Evolutionary conservation across 2,888 invertebrate species (phyloP), one percentile per base, ranked within the genome.

Genomic region (Aspidapion aeneum): DNA sequence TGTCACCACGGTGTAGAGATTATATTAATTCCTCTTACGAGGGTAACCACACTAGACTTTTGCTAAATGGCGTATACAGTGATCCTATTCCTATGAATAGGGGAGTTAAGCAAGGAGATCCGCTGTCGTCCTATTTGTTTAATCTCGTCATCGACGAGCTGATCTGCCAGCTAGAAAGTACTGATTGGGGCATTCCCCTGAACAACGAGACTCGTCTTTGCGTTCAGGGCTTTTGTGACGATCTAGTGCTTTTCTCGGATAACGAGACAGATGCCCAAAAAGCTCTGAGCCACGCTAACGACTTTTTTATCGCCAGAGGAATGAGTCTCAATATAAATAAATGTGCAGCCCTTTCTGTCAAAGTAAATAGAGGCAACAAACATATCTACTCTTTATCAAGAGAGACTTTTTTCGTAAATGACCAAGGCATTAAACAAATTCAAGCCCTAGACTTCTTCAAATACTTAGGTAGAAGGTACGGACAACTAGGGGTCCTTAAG

Each of bases 101-200:
- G n/a, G 67, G 67, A 9, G 67, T 67, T 7, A 65, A 65, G 21
- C 67, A 67, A 21, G 67, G 67, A 0, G 63, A 67, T 55, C 67
- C 67, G 1, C 22, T 65, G 3, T 63, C 62, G 12, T 63, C 65
- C 7, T 18, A 52, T 17, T 57, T 65, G 1, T 65, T 65, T 55
- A 65, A 65, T 35, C 2, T 65, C 18, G 60, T 62, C 16, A 17
- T 63, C 17, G 65, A 65, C 18, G 62, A 65, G 19, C 57, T 65
- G 0, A 35, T 65, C 49, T 51, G 56, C 12, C 12, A 18, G 1
- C 49, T 35, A 12, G 35, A 35, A 12, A 35, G 12, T 35, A 35
- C 35, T 12, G 35, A 35, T 51, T 1, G 17, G 18, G 49, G 58
- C 12, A 1, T 16, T 0, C 18, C 35, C 1, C 12, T 57, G 1